Evolutionary conservation across 2,888 invertebrate genomes (phyloP).

Genomic region (Dryomyza anilis): DNA sequence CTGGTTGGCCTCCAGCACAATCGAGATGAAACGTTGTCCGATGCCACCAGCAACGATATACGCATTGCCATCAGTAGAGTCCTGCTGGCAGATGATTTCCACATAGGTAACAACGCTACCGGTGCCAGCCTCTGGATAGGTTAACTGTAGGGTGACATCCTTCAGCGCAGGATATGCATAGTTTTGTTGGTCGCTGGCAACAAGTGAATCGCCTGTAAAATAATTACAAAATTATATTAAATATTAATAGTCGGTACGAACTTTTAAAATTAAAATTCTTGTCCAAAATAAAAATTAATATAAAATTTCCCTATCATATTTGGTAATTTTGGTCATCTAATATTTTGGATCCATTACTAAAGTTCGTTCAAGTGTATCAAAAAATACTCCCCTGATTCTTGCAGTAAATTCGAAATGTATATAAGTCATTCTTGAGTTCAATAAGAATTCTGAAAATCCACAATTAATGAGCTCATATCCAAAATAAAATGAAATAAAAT

Average conservation of each 20-base stretch:
- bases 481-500: no score
- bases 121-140: conserved; percentile 50
- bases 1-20: conserved; percentile 52
- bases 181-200: conserved; percentile 51
- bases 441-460: no score
- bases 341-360: neutral
- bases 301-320: no score
- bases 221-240: neutral
- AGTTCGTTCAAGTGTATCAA: neutral
- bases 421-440: no score
- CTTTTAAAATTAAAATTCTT: neutral
- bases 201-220: conserved; percentile 48
- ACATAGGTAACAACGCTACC: conserved; percentile 52
- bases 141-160: conserved; percentile 52
- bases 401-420: no score
- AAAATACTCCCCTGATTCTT: neutral
- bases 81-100: conserved; percentile 50
- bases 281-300: no score
- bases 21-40: conserved; percentile 52
- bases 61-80: conserved; percentile 51
- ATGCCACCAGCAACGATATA: conserved; percentile 57
- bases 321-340: neutral
- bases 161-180: conserved; percentile 44
- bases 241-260: neutral
- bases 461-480: no score